Evolutionary conservation across 1,140 invertebrate genomes (phyloP).

Genomic region (Drosophila truncata): DNA sequence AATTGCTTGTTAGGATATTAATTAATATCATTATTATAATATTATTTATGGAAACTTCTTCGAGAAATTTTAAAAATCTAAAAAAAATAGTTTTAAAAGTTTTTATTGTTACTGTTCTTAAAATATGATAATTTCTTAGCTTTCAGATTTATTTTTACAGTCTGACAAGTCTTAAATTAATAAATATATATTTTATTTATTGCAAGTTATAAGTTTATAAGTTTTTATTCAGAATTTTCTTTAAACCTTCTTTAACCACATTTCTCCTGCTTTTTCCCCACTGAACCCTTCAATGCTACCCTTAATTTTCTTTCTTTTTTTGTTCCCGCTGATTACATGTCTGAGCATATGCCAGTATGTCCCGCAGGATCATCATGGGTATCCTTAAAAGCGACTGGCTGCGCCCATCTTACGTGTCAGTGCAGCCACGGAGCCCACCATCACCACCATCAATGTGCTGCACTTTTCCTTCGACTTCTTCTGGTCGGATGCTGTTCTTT

Average conservation of each 20-base stretch:
- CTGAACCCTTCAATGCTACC: neutral
- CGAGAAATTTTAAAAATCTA: too few species aligned
- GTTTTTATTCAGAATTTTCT: neutral
- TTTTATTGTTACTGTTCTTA: too few species aligned
- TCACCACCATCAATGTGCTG: conserved; percentile 16
- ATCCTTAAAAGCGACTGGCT: conserved; percentile 4
- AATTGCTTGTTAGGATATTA: neutral
- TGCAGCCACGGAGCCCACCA: conserved; percentile 7
- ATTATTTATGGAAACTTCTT: neutral
- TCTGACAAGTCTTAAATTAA: neutral
- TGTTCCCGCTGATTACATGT: neutral
- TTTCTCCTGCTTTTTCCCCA: neutral
- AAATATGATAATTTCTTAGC: too few species aligned
- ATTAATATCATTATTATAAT: too few species aligned
- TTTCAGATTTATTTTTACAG: neutral
- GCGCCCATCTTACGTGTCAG: conserved; percentile 23
- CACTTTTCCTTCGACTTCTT: conserved; percentile 24
- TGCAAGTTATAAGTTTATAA: neutral
- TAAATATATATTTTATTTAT: neutral
- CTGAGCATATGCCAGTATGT: conserved; percentile 1
- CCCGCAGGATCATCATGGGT: conserved; percentile 2
- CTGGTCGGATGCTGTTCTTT: conserved; percentile 35
- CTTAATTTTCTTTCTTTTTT: neutral
- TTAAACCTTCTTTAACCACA: neutral
- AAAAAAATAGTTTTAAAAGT: too few species aligned